phyloP scores from a whole-genome alignment of 2,888 invertebrate species.

The Anthophora plumipes region DNA sequence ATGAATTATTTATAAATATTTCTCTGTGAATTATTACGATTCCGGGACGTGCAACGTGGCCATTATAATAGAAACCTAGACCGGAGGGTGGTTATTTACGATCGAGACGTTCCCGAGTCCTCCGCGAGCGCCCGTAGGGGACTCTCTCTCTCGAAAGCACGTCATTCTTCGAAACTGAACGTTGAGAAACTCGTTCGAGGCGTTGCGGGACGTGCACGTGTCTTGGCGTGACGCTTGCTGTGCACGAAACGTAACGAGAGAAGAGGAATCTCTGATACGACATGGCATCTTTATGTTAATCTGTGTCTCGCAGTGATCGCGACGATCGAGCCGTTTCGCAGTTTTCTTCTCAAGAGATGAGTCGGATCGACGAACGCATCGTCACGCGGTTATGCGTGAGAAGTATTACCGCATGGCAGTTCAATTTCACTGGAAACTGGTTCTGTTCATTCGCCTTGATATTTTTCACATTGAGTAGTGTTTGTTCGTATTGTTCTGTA shows the following conservation, averaged over 20 bases:
- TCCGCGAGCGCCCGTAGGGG: conserved; percentile 38
- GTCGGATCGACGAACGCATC: too few relatives aligned
- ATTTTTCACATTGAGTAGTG: too few relatives aligned
- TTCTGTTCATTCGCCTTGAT: too few relatives aligned
- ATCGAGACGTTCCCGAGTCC: conserved; percentile 43
- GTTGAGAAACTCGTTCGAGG: conserved; percentile 43
- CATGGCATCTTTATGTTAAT: conserved; percentile 54
- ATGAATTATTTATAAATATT: conserved; percentile 57
- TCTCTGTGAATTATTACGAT: conserved; percentile 51
- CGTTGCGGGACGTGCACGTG: conserved; percentile 37
- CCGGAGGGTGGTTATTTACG: conserved; percentile 62
- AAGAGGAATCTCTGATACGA: conserved; percentile 45
- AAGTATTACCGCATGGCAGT: too few relatives aligned
- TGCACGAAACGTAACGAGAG: conserved; percentile 36
- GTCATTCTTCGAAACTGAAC: conserved; percentile 43
- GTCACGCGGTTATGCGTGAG: too few relatives aligned
- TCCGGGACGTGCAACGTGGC: conserved; percentile 24
- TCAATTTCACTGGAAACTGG: too few relatives aligned
- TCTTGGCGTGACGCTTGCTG: conserved; percentile 26
- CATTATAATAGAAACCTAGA: conserved; percentile 49
- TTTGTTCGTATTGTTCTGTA: not conserved
- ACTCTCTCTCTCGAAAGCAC: conserved; percentile 31
- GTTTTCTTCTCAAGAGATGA: not conserved
- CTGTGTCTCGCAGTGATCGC: not conserved
- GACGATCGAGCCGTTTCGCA: not conserved